Base-by-base conservation (phyloP, 1,140 invertebrate genomes). In the Phymorhynchus buccinoides region DNA sequence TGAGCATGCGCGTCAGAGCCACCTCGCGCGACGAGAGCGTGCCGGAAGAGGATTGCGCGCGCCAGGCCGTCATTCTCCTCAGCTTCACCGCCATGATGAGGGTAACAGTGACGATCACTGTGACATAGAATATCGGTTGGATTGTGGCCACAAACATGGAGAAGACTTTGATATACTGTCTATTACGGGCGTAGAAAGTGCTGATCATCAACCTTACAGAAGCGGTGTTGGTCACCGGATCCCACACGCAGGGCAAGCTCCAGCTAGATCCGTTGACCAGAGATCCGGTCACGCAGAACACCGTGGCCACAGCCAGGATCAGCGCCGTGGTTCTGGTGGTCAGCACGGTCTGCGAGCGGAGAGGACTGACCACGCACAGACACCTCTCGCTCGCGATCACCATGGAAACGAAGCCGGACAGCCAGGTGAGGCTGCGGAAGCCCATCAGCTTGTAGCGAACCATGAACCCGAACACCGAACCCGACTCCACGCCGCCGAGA, bases 301-400 rank as follows among this genome's bases (percentile, higher is more conserved):
- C 44, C 18, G 37, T 62, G 4, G 35, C 44, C 1, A 82, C 0
- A 12, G 52, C 52, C 4, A 82, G 52, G 32, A 82, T 39, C 44
- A 82, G 30, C 7, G n/a, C 80, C 56, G 52, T 82, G 6, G 56
- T 82, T 41, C 62, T 82, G 35, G 80, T 82, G n/a, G 35, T 82
- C 9, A 82, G 52, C 18, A 68, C 62, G 3, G 35, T 66, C 4
- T 82, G 52, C 12, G 80, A 39, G 1, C 35, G 52, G 32, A 82
- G 80, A 39, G 80, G 80, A 68, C 35, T 22, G 30, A 39, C 35
- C 56, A 82, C 52, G 80, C 80, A 82, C 16, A 82, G 41, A 30
- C 80, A 82, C 41, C 80, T 56, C 80, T 82, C 80, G 30, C 79
- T 14, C 52, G 35, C 12, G 80, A 3, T 32, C 66, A 68, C 44